Conservation (phyloP, 2,113 vertebrate genomes). For the Mugil cephalus region DNA sequence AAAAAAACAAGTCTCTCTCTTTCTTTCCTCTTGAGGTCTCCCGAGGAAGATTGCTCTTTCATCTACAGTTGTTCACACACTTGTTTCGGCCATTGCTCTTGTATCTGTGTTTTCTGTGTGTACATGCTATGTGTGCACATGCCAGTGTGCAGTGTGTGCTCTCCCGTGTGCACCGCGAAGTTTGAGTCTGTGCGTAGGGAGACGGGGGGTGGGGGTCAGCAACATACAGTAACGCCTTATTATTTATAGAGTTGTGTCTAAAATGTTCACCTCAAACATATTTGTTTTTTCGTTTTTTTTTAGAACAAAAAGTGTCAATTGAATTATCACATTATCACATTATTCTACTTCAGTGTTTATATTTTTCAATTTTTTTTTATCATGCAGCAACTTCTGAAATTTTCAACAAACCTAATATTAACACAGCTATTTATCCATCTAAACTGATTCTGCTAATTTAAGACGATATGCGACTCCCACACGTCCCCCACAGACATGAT, state of each 20-base stretch:
- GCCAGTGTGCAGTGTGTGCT: constrained; percentile 21
- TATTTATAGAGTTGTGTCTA: background rate
- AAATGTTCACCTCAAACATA: background rate
- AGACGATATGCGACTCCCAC: constrained; percentile 35
- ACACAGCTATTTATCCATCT: constrained; percentile 18
- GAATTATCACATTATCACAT: too few species aligned
- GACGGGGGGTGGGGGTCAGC: background rate
- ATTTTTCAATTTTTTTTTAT: background rate
- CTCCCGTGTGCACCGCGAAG: constrained; percentile 23
- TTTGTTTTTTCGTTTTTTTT: too few species aligned
- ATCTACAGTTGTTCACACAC: constrained; percentile 97
- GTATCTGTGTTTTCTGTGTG: constrained; percentile 58
- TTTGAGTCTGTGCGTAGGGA: constrained; percentile 1
- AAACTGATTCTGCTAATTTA: constrained; percentile 35
- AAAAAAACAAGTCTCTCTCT: constrained; percentile 85
- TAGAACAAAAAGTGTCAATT: too few species aligned
- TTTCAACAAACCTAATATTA: constrained; percentile 23
- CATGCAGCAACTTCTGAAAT: constrained; percentile 11
- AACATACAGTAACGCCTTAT: too few species aligned
- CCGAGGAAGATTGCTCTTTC: constrained; percentile 86
- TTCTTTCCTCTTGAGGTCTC: constrained; percentile 77
- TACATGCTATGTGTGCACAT: constrained; percentile 54
- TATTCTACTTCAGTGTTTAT: too few species aligned
- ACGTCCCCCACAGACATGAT: constrained; percentile 45
- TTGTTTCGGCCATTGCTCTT: constrained; percentile 84